A percentile compares a stretch with the other conserved stretches of the same genome.
Evolutionary conservation across 1,140 invertebrate genomes (phyloP).

Genomic region (Drusus annulatus): DNA sequence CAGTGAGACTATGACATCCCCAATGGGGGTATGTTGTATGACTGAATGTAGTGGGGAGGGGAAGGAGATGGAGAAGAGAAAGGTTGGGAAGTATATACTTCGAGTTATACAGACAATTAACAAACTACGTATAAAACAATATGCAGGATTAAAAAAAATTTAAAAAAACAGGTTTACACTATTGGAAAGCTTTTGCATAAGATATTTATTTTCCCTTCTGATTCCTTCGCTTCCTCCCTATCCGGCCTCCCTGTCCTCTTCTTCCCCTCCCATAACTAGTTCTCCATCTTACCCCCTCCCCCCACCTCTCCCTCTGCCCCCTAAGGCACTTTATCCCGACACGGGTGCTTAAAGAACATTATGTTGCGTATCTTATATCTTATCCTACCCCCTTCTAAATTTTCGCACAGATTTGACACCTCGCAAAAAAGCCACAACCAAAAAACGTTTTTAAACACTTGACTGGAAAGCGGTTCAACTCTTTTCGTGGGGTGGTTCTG

Average conservation of each 20-base stretch:
- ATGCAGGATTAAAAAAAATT: no score
- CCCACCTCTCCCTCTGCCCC: not conserved
- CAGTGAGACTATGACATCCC: no score
- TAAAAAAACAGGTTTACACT: no score
- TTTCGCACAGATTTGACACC: not conserved
- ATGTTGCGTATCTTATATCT: conserved; percentile 33
- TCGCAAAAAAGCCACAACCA: not conserved
- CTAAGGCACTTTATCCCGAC: conserved; percentile 35
- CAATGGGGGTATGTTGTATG: no score
- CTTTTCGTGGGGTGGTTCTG: not conserved
- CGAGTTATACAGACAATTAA: no score
- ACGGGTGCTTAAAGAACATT: conserved; percentile 35
- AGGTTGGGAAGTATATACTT: no score
- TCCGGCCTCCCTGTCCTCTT: not conserved
- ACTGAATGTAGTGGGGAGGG: no score
- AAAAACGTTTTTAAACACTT: not conserved
- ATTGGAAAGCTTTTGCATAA: not conserved
- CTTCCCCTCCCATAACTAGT: not conserved
- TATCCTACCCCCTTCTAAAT: not conserved
- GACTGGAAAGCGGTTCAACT: not conserved
- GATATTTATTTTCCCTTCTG: not conserved
- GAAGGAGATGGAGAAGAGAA: no score
- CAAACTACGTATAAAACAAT: no score
- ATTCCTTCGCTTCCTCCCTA: not conserved
- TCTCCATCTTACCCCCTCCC: conserved; percentile 1